Evolutionary conservation across 2,797 vertebrate genomes (phyloP).

Genomic region (Sardinella longiceps): DNA sequence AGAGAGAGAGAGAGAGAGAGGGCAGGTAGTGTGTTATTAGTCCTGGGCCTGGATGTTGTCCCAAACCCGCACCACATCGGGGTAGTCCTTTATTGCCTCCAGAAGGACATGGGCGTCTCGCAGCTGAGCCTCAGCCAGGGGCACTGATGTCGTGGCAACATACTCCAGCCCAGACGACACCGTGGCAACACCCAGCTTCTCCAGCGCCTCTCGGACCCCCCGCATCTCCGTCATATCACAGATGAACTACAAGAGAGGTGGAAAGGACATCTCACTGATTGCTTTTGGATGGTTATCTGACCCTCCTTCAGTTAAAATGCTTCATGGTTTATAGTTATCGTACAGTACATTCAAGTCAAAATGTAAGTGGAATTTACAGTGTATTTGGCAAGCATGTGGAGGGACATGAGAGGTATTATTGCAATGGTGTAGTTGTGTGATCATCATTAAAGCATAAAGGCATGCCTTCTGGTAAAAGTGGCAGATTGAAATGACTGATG

Average conservation of each 20-base stretch:
- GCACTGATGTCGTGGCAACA: slow-evolving; percentile 67
- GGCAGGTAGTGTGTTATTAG: slow-evolving; percentile 43
- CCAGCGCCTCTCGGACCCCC: slow-evolving; percentile 74
- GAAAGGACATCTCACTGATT: not conserved
- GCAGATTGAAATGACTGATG: no score
- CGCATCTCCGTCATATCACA: slow-evolving; percentile 74
- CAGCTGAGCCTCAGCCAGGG: slow-evolving; percentile 73
- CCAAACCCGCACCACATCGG: slow-evolving; percentile 84
- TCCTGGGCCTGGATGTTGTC: slow-evolving; percentile 82
- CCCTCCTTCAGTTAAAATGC: not conserved
- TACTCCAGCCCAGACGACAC: slow-evolving; percentile 77
- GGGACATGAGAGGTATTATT: not conserved
- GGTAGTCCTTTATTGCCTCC: slow-evolving; percentile 71
- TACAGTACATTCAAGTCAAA: not conserved
- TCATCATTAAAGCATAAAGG: no score
- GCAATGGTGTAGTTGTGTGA: not conserved
- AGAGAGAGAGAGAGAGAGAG: not conserved
- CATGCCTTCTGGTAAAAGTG: no score
- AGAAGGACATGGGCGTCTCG: slow-evolving; percentile 75
- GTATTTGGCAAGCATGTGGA: no score
- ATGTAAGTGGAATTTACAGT: no score
- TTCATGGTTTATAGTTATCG: not conserved
- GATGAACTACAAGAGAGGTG: slow-evolving; percentile 77
- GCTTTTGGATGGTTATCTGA: not conserved
- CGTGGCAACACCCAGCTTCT: slow-evolving; percentile 73